Base-by-base conservation (phyloP, 2,888 invertebrate species). In the Papilio gigon region DNA sequence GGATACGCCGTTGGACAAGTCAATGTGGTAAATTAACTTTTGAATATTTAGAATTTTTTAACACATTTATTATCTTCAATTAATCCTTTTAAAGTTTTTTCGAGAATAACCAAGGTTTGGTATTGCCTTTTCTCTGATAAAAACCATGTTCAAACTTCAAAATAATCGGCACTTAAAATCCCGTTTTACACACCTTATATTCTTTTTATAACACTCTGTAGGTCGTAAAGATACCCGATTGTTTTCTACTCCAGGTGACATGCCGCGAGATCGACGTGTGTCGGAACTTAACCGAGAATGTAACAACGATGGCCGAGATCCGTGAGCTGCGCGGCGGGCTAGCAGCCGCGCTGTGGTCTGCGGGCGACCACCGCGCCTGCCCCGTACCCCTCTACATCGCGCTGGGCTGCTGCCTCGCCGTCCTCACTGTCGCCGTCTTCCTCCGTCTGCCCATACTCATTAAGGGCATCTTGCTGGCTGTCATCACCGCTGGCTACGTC, bases 1-100 rank as follows among this genome's bases (percentile, higher is more conserved):
- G 95, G 97, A 40, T 97, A 97, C 84, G 95, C 97, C 60, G 97
- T 97, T 72, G 97, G 97, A 62, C 97, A 98, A 92, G 97, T 97
- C 71, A 98, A 98, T 93, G 97, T 97, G 93, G 97, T 98, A 92
- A 94, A 47, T 73, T 64, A 12, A 65, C n/a, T n/a, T n/a, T n/a
- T n/a, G n/a, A n/a, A n/a, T n/a, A n/a, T n/a, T n/a, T n/a, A n/a
- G n/a, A n/a, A n/a, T n/a, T n/a, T n/a, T n/a, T n/a, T n/a, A n/a
- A n/a, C n/a, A n/a, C n/a, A n/a, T n/a, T n/a, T n/a, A n/a, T n/a
- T n/a, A n/a, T n/a, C n/a, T n/a, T n/a, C n/a, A n/a, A n/a, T n/a
- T n/a, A n/a, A n/a, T n/a, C n/a, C n/a, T n/a, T n/a, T n/a, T n/a
- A n/a, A n/a, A n/a, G n/a, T n/a, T n/a, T n/a, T n/a, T n/a, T n/a